Evolutionary conservation across 2,113 vertebrate genomes (phyloP), one percentile per base, ranked within the genome.

Genomic region (Perognathus longimembris): DNA sequence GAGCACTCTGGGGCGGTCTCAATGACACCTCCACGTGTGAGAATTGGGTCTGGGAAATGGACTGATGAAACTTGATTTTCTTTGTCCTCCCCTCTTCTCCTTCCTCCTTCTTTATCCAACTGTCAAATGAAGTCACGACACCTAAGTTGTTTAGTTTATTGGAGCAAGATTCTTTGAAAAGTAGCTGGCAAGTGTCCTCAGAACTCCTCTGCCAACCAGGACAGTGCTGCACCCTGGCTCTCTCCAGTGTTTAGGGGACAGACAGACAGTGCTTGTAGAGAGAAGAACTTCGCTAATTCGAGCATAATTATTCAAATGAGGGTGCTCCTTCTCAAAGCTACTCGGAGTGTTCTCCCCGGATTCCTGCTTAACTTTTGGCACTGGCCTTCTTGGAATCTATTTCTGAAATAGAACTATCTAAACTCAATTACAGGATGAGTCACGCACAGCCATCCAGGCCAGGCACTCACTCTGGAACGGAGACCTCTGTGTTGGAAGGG

Each of bases 241-340:
- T 75, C 24, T 26, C 26, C 22, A 32, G 54, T 0, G 9, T n/a
- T 70, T 18, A 6, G 5, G 12, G 64, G n/a, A 38, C 26, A 40
- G 42, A 28, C 1, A 30, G 34, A 2, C 63, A 24, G 5, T 17
- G 1, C 0, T 7, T 1, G 18, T 1, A 22, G 78, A 67, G 63
- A 73, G 63, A 90, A 34, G 54, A 20, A 20, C 22, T 3, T n/a
- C 90, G n/a, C 79, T 96, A 28, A 75, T 45, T 70, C 50, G 69
- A 78, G 80, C 61, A 9, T 77, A 75, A 59, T 76, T 86, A 88
- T 66, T 77, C 73, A 81, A 3, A 89, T 66, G 24, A 88, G 28
- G 85, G 75, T 79, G 26, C 45, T 8, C 0, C 82, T 88, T 93
- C 70, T 66, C 74, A 14, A n/a, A 82, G 40, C 3, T 12, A 2